Evolutionary conservation across 2,797 vertebrate species (phyloP).

Genomic region (Notolepis coatsorum): DNA sequence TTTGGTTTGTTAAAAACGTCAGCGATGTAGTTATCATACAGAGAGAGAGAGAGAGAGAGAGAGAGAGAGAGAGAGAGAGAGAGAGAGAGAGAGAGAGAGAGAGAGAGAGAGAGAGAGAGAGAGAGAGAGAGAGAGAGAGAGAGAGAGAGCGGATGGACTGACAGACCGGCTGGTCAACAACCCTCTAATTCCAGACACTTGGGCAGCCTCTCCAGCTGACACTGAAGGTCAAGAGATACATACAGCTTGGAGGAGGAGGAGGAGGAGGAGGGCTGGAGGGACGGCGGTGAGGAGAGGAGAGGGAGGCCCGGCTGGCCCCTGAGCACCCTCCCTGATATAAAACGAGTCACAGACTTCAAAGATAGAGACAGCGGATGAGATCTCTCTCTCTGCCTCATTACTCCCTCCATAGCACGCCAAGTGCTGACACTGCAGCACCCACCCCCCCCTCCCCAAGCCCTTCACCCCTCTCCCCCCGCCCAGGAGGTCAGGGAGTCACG

Average conservation of each 20-base stretch:
- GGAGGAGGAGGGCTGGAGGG: slow-evolving; percentile 65
- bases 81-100: slow-evolving; percentile 2
- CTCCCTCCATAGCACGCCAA: slow-evolving; percentile 64
- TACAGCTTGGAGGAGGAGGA: slow-evolving; percentile 43
- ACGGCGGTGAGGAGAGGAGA: slow-evolving; percentile 70
- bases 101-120: slow-evolving; percentile 9
- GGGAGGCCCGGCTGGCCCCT: slow-evolving; percentile 64
- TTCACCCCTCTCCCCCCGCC: slow-evolving; percentile 59
- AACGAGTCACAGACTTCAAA: slow-evolving; percentile 49
- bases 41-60: neutral
- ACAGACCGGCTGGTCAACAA: neutral
- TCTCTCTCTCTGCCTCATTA: slow-evolving; percentile 70
- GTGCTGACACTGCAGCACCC: slow-evolving; percentile 73
- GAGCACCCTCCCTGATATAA: slow-evolving; percentile 51
- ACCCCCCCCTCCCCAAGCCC: slow-evolving; percentile 56
- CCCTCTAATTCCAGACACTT: slow-evolving; percentile 59
- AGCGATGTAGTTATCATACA: too few relatives aligned
- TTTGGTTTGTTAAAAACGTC: too few relatives aligned
- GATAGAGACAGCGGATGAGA: slow-evolving; percentile 27
- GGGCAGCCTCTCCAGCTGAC: slow-evolving; percentile 65
- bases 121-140: slow-evolving; percentile 24
- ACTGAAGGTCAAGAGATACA: slow-evolving; percentile 77
- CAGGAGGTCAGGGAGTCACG: slow-evolving; percentile 67
- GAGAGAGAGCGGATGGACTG: neutral
- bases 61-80: slow-evolving; percentile 8